Base-by-base conservation (phyloP, 1,140 invertebrate genomes). In the Batillaria attramentaria region DNA sequence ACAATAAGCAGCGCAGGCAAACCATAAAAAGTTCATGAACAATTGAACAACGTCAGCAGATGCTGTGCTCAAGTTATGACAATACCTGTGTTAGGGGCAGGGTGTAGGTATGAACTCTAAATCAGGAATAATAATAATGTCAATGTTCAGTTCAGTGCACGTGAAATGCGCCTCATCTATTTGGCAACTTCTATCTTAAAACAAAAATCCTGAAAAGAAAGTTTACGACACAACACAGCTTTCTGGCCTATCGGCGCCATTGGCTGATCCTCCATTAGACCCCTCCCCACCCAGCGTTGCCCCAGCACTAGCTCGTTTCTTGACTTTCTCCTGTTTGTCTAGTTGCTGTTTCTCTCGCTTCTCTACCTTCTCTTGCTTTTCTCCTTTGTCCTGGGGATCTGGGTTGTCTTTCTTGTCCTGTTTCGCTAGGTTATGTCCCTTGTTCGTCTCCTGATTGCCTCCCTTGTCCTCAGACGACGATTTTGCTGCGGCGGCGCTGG, bases 281-380 rank as follows among this genome's bases (percentile, higher is more conserved):
- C 35, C 72, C 28, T 8, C 42, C 1, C 46, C 54, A 16, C 28
- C 41, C 62, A 77, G 41, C 6, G 18, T 68, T 28, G 46, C 75
- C 6, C 75, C 75, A 20, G 62, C 39, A 24, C 75, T 77, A 13
- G 33, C 75, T 37, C 75, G 31, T 43, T 68, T 69, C 75, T 77
- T 69, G n/a, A 18, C 62, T 31, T 50, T 54, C 35, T 77, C 75
- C 65, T 69, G 62, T 24, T 69, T 3, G 10, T 18, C 43, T 0
- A 31, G 5, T 20, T 41, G 35, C 37, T 69, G n/a, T 41, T 20
- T 41, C 39, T 69, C 57, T 33, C 20, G 28, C 69, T 74, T 74
- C 24, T 54, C 60, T 50, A 42, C 69, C 70, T 72, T 50, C 20
- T 28, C 70, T 35, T 0, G 28, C 24, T 74, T 50, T 24, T 42